phyloP scores from a whole-genome alignment of 2,113 vertebrate species.

The Channa maculata region DNA sequence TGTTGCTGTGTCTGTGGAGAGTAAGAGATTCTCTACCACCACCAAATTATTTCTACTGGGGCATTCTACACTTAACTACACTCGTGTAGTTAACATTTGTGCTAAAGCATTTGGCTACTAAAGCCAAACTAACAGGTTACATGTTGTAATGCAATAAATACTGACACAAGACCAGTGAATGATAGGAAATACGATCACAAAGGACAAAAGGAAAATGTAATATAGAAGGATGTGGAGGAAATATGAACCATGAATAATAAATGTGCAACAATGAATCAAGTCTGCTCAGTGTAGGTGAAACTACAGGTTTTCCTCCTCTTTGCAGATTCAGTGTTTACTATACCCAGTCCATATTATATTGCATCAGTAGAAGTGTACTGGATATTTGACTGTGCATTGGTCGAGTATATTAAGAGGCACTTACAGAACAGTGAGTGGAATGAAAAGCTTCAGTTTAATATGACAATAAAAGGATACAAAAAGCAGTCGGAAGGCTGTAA shows the following conservation, averaged over 20 bases:
- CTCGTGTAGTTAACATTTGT: background rate
- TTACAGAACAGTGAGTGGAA: background rate
- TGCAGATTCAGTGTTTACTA: background rate
- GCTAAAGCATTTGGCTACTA: background rate
- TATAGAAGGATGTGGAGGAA: background rate
- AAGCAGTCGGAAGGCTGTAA: background rate
- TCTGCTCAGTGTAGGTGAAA: background rate
- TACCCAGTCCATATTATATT: background rate
- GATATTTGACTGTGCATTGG: background rate
- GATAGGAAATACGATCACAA: background rate
- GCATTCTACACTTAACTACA: background rate
- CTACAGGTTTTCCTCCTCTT: background rate
- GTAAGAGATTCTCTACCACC: background rate
- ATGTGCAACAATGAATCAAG: background rate
- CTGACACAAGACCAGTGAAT: background rate
- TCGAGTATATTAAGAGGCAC: background rate
- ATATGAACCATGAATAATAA: constrained; percentile 13
- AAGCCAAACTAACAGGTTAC: background rate
- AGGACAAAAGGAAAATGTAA: background rate
- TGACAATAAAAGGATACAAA: constrained; percentile 1
- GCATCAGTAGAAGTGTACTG: background rate
- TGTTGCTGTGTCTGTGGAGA: background rate
- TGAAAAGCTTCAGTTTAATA: constrained; percentile 2
- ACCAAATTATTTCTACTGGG: background rate
- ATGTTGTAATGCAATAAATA: background rate